phyloP scores from a whole-genome alignment of 2,888 invertebrate species.

The Pristionchus maxplancki region DNA sequence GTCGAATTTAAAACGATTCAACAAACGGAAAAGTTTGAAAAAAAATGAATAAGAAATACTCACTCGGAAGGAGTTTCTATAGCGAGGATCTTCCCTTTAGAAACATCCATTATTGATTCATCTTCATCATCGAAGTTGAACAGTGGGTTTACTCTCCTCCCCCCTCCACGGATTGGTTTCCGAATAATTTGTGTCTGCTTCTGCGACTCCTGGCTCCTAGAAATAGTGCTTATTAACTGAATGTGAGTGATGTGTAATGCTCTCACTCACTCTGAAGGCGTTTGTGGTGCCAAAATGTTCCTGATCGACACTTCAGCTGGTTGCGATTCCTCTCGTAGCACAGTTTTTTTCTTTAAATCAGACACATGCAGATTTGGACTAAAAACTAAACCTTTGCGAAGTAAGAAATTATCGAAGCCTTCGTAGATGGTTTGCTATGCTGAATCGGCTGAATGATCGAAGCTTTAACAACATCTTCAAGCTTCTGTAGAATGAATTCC shows the following conservation, averaged over 20 bases:
- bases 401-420: conserved; percentile 17
- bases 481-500: conserved; percentile 1
- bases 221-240: too few species aligned
- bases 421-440: background rate
- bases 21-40: too few species aligned
- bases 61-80: background rate
- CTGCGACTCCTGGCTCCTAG: background rate
- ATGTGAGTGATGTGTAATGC: too few species aligned
- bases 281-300: conserved; percentile 9
- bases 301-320: background rate
- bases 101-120: background rate
- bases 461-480: background rate
- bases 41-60: background rate
- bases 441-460: background rate
- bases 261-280: conserved; percentile 40
- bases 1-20: too few species aligned
- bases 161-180: background rate
- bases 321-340: conserved; percentile 1
- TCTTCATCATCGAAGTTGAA: conserved; percentile 25
- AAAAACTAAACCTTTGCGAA: background rate
- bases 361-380: background rate
- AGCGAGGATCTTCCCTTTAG: background rate
- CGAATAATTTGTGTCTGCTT: background rate
- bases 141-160: conserved; percentile 21
- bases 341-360: background rate